Conservation (phyloP, 2,888 invertebrate genomes). For the Eristalis intricaria region DNA sequence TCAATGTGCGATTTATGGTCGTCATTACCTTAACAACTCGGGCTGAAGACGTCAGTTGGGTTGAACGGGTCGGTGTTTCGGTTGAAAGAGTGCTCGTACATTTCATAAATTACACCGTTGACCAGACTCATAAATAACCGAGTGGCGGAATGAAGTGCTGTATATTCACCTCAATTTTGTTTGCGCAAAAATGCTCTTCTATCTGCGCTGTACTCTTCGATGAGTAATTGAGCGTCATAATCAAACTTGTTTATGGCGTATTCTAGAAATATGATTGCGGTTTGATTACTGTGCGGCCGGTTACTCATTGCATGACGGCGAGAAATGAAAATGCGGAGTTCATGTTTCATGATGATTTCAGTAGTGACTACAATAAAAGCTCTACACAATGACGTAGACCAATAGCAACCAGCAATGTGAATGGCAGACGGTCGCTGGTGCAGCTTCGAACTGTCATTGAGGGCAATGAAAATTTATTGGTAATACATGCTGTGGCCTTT, state of each 20-base stretch:
- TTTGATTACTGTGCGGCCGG: slow-evolving; percentile 43
- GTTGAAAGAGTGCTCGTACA: slow-evolving; percentile 9
- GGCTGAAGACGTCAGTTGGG: slow-evolving; percentile 35
- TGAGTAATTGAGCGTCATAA: slow-evolving; percentile 71
- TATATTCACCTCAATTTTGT: slow-evolving; percentile 55
- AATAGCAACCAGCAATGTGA: slow-evolving; percentile 13
- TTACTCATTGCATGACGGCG: neutral
- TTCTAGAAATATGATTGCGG: slow-evolving; percentile 58
- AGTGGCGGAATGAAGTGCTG: slow-evolving; percentile 46
- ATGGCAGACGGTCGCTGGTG: slow-evolving; percentile 47
- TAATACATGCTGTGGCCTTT: slow-evolving; percentile 42
- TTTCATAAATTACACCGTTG: slow-evolving; percentile 58
- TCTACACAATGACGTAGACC: slow-evolving; percentile 34
- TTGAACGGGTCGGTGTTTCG: neutral
- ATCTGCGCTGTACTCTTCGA: slow-evolving; percentile 26
- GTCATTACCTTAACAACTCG: slow-evolving; percentile 40
- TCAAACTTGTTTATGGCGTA: slow-evolving; percentile 60
- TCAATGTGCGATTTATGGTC: slow-evolving; percentile 62
- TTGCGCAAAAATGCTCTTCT: slow-evolving; percentile 42
- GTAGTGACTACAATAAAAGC: neutral
- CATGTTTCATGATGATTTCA: slow-evolving; percentile 32
- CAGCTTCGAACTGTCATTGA: slow-evolving; percentile 52
- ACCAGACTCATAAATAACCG: slow-evolving; percentile 49
- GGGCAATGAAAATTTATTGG: slow-evolving; percentile 68
- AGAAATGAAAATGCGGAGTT: slow-evolving; percentile 21